A percentile compares a stretch with the other conserved stretches of the same genome.
Evolutionary conservation across 2,888 invertebrate species (phyloP).

Genomic region (Tryphoninae sp.): DNA sequence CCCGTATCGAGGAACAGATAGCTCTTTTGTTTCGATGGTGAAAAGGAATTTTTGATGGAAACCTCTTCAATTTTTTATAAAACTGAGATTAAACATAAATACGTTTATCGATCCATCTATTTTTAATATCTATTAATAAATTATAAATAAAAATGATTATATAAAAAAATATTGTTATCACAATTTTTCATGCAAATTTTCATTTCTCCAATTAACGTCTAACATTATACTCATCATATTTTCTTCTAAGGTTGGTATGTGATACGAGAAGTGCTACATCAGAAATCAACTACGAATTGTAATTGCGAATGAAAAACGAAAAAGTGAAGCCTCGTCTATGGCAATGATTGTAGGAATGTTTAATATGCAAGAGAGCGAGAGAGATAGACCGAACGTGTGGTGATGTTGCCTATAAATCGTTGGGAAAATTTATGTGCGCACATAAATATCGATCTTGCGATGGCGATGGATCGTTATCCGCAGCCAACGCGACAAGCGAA

Average conservation of each 20-base stretch:
- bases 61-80: not conserved
- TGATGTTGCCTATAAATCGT: constrained; percentile 40
- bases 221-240: not conserved
- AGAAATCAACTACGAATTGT: constrained; percentile 29
- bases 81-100: not conserved
- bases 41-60: constrained; percentile 36
- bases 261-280: not conserved
- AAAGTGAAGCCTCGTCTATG: constrained; percentile 42
- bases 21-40: not conserved
- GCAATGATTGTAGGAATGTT: constrained; percentile 6
- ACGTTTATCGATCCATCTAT: not conserved
- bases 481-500: constrained; percentile 44
- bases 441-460: constrained; percentile 52
- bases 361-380: not conserved
- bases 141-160: not conserved
- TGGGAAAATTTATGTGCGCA: constrained; percentile 55
- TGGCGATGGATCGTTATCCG: constrained; percentile 22
- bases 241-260: constrained; percentile 9
- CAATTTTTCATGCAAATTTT: too few species aligned
- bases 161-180: not conserved
- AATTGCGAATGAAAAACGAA: constrained; percentile 17
- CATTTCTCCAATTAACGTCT: not conserved
- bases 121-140: not conserved
- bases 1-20: not conserved
- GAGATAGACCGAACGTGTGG: constrained; percentile 10